These are phyloP conservation scores for Antrozous pallidus DNA, from an alignment of 2,797 vertebrate species.

Conservation along the genomic window DNA sequence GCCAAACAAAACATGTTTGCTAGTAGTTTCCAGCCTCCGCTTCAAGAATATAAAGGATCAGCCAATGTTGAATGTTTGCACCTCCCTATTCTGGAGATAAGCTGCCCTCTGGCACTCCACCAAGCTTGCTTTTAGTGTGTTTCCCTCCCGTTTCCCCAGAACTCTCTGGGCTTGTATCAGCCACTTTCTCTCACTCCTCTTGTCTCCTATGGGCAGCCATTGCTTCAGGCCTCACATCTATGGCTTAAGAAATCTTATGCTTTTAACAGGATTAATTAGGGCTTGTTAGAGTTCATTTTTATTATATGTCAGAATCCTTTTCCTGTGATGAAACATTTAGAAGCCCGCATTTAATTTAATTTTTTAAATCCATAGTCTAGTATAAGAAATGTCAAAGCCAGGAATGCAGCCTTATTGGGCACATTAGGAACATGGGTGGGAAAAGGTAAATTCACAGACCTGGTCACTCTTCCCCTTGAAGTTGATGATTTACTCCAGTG, in stretches of 20 bases:
- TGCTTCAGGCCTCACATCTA: neutral
- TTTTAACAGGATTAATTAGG: constrained; percentile 32
- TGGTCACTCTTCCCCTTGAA: neutral
- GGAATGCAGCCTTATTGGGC: neutral
- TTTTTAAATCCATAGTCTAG: neutral
- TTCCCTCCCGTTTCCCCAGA: neutral
- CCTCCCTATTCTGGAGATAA: neutral
- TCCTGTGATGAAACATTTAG: neutral
- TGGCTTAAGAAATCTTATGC: neutral
- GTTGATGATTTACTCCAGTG: neutral
- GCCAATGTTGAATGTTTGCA: neutral
- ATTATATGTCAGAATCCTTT: neutral
- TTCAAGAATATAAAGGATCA: neutral
- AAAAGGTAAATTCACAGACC: neutral
- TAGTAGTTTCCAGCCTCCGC: neutral
- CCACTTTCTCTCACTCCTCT: neutral
- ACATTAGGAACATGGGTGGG: neutral
- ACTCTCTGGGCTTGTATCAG: neutral
- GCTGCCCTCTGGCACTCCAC: neutral
- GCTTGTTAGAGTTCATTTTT: constrained; percentile 32
- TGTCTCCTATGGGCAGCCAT: neutral
- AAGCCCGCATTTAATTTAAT: neutral
- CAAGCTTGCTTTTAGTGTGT: neutral
- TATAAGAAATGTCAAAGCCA: neutral
- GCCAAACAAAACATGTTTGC: neutral